Percentiles rank a stretch among this genome's conserved stretches.
phyloP scores from a whole-genome alignment of 2,797 vertebrate species.

The Craterocephalus amniculus region DNA sequence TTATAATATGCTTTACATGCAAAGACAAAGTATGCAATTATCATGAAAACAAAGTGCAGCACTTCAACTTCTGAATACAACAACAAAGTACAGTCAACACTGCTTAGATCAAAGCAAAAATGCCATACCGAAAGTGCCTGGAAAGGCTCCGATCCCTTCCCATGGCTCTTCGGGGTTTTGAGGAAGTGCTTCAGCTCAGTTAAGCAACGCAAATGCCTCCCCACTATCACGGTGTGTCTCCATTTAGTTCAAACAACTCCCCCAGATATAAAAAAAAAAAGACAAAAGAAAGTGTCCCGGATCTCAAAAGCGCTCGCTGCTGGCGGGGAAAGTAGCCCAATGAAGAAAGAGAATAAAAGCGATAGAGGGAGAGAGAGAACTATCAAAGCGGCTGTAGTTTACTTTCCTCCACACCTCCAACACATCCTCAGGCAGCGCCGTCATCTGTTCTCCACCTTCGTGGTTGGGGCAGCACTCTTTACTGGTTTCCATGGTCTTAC shows the following conservation, averaged over 20 bases:
- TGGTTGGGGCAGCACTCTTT: constrained; percentile 23
- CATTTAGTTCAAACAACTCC: constrained; percentile 63
- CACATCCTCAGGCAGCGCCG: constrained; percentile 56
- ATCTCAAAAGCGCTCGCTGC: constrained; percentile 59
- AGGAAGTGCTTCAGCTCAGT: constrained; percentile 64
- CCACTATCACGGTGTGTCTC: constrained; percentile 48
- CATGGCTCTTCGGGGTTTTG: constrained; percentile 79
- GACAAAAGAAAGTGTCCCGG: constrained; percentile 42
- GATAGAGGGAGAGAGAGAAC: constrained; percentile 53
- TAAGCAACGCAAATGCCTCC: constrained; percentile 53
- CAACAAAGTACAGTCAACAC: constrained; percentile 31
- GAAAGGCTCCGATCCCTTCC: constrained; percentile 93
- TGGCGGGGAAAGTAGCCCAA: constrained; percentile 57
- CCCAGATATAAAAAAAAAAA: constrained; percentile 35
- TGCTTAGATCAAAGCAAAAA: constrained; percentile 53
- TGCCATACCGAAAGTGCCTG: constrained; percentile 92
- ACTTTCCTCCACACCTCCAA: constrained; percentile 60
- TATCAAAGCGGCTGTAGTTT: constrained; percentile 38
- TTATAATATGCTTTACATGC: constrained; percentile 1
- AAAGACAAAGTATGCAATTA: constrained; percentile 9
- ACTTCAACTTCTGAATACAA: constrained; percentile 22
- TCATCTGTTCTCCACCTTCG: constrained; percentile 53
- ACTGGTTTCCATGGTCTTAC: constrained; percentile 25
- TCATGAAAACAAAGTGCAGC: constrained; percentile 14
- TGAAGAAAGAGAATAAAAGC: constrained; percentile 43